Percentiles rank a stretch among this genome's conserved stretches.
Evolutionary conservation across 2,888 invertebrate genomes (phyloP).

Genomic region (Meiosimyza platycephala): DNA sequence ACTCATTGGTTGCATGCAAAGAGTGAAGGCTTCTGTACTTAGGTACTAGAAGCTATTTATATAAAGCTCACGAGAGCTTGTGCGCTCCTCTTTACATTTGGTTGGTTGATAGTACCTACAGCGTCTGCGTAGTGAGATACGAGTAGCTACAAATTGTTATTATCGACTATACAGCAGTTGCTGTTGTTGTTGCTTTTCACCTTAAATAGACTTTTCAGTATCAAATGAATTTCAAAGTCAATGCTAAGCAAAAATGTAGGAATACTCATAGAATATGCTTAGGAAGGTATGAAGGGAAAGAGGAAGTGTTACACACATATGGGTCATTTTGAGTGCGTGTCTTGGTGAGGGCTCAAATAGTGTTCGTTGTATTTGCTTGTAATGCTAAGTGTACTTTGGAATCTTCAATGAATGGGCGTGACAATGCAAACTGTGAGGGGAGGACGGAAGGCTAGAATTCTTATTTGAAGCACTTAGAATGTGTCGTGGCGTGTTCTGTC

Average conservation of each 20-base stretch:
- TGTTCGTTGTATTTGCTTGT: conserved; percentile 11
- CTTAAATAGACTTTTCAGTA: conserved; percentile 43
- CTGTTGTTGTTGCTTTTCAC: conserved; percentile 7
- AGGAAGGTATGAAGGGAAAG: neutral
- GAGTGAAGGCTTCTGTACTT: too few species aligned
- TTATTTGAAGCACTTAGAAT: conserved; percentile 31
- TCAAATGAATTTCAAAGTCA: conserved; percentile 66
- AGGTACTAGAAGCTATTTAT: too few species aligned
- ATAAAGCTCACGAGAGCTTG: too few species aligned
- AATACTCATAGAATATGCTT: conserved; percentile 10
- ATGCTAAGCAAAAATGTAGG: conserved; percentile 45
- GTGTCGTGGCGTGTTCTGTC: neutral
- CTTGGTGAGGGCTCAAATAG: conserved; percentile 4
- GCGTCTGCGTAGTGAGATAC: conserved; percentile 32
- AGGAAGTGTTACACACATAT: neutral
- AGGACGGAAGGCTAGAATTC: neutral
- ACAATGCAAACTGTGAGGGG: conserved; percentile 40
- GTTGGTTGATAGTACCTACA: neutral
- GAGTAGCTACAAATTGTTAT: neutral
- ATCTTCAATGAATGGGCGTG: neutral
- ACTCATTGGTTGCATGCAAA: too few species aligned
- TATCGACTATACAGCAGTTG: neutral
- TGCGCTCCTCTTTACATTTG: too few species aligned
- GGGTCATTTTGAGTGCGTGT: conserved; percentile 24
- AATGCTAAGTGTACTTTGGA: too few species aligned